A percentile compares a stretch with the other conserved stretches of the same genome.
Conservation (phyloP, 2,888 invertebrate genomes). For the Octonoba sinensis region DNA sequence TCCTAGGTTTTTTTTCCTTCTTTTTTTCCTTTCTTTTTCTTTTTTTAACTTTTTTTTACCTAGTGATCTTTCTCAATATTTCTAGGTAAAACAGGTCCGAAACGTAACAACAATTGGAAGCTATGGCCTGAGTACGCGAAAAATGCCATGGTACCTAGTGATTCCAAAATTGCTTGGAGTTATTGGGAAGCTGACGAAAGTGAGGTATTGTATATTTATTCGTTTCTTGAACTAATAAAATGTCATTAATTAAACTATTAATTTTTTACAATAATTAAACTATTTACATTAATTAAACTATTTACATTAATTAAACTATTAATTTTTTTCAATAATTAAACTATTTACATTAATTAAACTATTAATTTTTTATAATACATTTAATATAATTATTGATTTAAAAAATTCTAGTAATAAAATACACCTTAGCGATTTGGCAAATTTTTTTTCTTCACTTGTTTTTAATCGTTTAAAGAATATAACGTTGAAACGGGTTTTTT, state of each 20-base stretch:
- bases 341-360: not conserved
- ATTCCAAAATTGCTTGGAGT: conserved; percentile 51
- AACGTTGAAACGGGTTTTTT: no score
- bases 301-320: not conserved
- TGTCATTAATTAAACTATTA: not conserved
- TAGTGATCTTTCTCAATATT: no score
- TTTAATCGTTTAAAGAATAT: no score
- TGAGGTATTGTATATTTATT: conserved; percentile 22
- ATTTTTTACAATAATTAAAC: not conserved
- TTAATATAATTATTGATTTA: not conserved
- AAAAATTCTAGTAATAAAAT: no score
- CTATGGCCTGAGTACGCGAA: conserved; percentile 47
- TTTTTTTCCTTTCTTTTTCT: no score
- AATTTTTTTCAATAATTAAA: not conserved
- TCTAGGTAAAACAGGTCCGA: not conserved
- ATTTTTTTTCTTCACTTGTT: no score
- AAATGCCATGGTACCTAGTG: conserved; percentile 18
- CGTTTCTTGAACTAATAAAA: not conserved
- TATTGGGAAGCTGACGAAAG: conserved; percentile 52
- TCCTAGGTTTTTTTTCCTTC: no score
- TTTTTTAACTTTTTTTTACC: no score
- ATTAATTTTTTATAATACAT: not conserved
- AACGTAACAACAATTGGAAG: conserved; percentile 47
- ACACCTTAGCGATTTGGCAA: no score
- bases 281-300: not conserved